Base-by-base conservation (phyloP, 2,797 vertebrate genomes). In the Melanotaenia trifasciata region DNA sequence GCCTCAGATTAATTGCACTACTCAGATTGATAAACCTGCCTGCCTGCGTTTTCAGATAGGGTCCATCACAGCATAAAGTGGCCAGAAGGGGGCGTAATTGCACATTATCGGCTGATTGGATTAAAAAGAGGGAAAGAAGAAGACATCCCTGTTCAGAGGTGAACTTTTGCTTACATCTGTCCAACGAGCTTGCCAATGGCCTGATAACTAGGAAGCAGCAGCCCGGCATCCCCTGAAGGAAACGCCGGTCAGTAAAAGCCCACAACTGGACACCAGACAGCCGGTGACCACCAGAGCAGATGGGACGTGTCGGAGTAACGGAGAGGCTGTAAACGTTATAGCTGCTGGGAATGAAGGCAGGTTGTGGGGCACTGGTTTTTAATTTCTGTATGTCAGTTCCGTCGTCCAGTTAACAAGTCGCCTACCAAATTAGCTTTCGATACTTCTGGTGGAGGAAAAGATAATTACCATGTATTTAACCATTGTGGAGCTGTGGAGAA, bases 311-410 rank as follows among this genome's bases (percentile, higher is more conserved):
- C 16, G 26, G 35, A 26, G 33, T 10, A 14, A 62, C 70, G 67
- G 67, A 74, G 57, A 45, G 22, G 30, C 79, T 7, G 51, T 16
- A 11, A 36, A n/a, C 66, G 32, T 69, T 84, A 33, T 33, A 81
- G 20, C 79, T 68, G 85, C 5, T 70, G 77, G 64, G 79, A 79
- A 87, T 90, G 79, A 92, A 92, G 92, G 91, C 89, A 92, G 88
- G 91, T 92, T 76, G 64, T 53, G n/a, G 69, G 62, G 26, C 28
- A 36, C 57, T 47, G 35, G 35, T 32, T 20, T 66, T 36, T 30
- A 24, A 30, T n/a, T 30, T 73, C 24, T 59, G 5, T 77, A 24
- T 73, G 62, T 85, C 43, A 9, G 53, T 16, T 65, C 50, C 26
- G 67, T 38, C 28, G 66, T 3, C 22, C n/a, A 33, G 28, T 57